These are phyloP conservation scores for Oxyura jamaicensis DNA, from an alignment of 2,113 vertebrate species.

Conservation along the genomic window DNA sequence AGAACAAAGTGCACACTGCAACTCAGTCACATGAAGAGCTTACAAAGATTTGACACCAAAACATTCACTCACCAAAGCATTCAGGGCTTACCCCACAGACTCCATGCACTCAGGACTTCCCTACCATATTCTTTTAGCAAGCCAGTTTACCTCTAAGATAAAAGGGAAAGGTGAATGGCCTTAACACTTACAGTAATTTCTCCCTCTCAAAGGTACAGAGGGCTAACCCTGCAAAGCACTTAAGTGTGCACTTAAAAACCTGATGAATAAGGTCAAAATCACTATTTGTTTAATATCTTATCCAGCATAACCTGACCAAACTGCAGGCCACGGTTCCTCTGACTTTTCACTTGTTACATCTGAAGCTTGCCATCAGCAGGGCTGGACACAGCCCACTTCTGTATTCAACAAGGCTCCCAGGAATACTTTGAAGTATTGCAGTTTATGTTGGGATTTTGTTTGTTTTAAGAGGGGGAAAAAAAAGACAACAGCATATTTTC, in stretches of 20 bases:
- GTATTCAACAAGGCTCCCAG: background rate
- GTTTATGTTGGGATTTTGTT: background rate
- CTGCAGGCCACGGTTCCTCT: background rate
- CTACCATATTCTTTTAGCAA: too few relatives aligned
- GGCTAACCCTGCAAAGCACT: background rate
- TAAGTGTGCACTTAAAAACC: background rate
- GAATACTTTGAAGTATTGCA: background rate
- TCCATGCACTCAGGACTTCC: background rate
- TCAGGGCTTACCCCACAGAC: background rate
- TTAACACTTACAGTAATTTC: background rate
- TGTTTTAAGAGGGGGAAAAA: background rate
- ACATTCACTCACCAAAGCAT: background rate
- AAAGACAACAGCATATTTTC: background rate
- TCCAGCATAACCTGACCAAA: background rate
- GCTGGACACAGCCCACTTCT: background rate
- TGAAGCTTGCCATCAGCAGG: background rate
- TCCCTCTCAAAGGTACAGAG: background rate
- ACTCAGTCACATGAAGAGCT: background rate
- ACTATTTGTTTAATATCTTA: background rate
- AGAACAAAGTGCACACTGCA: background rate
- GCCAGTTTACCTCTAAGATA: too few relatives aligned
- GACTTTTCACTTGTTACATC: background rate
- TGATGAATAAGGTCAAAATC: background rate
- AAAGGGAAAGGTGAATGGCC: too few relatives aligned
- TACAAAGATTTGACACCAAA: background rate